Evolutionary conservation across 2,797 vertebrate genomes (phyloP), one percentile per base, ranked within the genome.

Genomic region (Catamblyrhynchus diadema): DNA sequence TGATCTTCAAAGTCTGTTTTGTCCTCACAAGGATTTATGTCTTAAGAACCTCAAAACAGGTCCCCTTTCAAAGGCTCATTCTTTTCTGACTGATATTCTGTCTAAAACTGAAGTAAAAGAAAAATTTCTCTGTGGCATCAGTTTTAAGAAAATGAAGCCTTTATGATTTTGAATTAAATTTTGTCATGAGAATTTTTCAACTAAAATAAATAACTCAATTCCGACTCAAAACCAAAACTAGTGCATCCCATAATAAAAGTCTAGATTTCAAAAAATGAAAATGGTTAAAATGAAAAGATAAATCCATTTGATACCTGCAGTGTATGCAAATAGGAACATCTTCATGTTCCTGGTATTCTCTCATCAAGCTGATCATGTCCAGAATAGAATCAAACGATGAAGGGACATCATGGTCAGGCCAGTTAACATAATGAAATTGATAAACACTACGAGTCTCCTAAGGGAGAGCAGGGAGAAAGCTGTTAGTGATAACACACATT

Each of bases 391-490:
- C 99, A 92, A 99, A 99, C 2, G 99, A 99, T 0, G 99, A 99
- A n/a, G 99, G 99, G 69, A 99, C 99, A 57, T 99, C 99, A 7
- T 99, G 99, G 96, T 99, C 99, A 2, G 99, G 99, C 99, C 99
- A 99, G 98, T 99, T 99, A 75, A 99, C 98, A 78, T 99, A 99
- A 98, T 99, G 99, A 96, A 99, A 99, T 71, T 99, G 99, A 67
- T 99, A 99, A 50, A 99, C 94, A 93, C 98, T 98, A 77, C 99
- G 98, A 8, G 98, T 98, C 95, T 99, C 99, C 99, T 99, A 88
- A 69, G 80, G 42, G 44, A 94, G 27, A 62, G 20, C 56, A 92
- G 17, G 10, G 16, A 71, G 65, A 95, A 94, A 54, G 22, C 56
- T 54, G 50, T 72, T 88, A 93, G 77, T 54, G 47, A 32, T 10